A percentile compares a stretch with the other conserved stretches of the same genome.
Evolutionary conservation across 2,888 invertebrate genomes (phyloP).

Genomic region (Phaonia tiefii): DNA sequence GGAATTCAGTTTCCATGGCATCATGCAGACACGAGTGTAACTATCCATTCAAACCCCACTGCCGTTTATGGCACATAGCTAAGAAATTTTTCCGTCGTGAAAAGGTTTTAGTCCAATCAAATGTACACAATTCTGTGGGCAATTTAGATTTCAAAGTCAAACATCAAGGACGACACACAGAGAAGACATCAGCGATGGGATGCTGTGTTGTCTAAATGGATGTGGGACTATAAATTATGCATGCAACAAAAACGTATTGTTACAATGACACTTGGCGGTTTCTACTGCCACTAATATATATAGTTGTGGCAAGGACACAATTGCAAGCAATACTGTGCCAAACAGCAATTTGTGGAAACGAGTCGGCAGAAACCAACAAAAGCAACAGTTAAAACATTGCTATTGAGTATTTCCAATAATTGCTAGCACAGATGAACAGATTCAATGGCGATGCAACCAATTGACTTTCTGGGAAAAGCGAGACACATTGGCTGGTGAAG

Average conservation of each 20-base stretch:
- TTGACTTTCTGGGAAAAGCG: neutral
- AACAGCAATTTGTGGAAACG: conserved; percentile 34
- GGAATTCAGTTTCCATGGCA: too few species aligned
- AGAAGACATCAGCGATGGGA: neutral
- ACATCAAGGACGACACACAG: conserved; percentile 46
- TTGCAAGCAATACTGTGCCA: neutral
- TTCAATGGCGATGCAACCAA: too few species aligned
- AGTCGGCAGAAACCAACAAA: neutral
- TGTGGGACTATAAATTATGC: conserved; percentile 33
- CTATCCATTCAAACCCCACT: too few species aligned
- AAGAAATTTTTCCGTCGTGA: too few species aligned
- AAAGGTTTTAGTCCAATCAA: too few species aligned
- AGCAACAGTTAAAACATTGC: too few species aligned
- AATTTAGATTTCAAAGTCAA: conserved; percentile 50
- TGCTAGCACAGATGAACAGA: too few species aligned
- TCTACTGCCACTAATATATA: neutral
- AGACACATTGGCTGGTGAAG: neutral
- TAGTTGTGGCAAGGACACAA: neutral
- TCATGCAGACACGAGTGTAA: too few species aligned
- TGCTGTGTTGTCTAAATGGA: neutral
- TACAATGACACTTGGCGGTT: conserved; percentile 40
- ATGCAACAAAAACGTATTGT: conserved; percentile 14
- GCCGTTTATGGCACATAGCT: too few species aligned
- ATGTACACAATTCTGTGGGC: neutral
- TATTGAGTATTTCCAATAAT: too few species aligned